Base-by-base conservation (phyloP, 2,113 vertebrate species). In the Gasterosteus aculeatus region DNA sequence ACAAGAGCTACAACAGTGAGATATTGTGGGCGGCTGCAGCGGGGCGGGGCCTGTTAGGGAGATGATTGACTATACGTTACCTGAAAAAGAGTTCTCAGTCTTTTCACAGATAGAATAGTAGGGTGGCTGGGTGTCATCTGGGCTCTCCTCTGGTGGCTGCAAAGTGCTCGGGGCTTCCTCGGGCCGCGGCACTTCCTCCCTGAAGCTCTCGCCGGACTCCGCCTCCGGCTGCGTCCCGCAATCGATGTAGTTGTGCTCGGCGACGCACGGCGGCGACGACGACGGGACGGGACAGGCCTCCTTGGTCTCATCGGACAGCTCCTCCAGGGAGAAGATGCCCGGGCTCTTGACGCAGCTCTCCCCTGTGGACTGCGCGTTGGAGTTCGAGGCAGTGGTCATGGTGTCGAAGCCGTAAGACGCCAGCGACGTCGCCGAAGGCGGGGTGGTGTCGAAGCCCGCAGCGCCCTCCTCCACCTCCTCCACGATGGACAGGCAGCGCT, bases 291-390 rank as follows among this genome's bases (percentile, higher is more conserved):
- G 61, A 2, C 79, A 29, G 16, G 65, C 82, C 1, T 93, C 93
- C 76, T 93, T 94, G 38, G 84, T 77, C 78, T 94, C 93, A 78
- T 94, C 93, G 0, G 90, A 64, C 2, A 93, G 90, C 69, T 94
- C 94, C 80, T 95, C 94, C 47, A 95, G 81, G 71, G 94, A 95
- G 78, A 94, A 94, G 69, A 94, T 92, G 8, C 94, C 94, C 0
- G 94, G 94, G 66, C 95, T 95, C 75, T 88, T 93, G 72, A 89
- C 69, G 54, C 94, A 95, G 86, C 94, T 94, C 75, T 95, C 94
- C 0, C 93, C 93, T 0, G 87, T 87, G n/a, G 94, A 94, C 42
- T 86, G 93, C 31, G 89, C 89, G 6, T 94, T 93, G 61, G 92
- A 94, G 81, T 81, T 93, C 22, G 91, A 95, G 7, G 89, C 82